Evolutionary conservation across 2,113 vertebrate genomes (phyloP), one percentile per base, ranked within the genome.

Genomic region (Ivindomyrus marchei): DNA sequence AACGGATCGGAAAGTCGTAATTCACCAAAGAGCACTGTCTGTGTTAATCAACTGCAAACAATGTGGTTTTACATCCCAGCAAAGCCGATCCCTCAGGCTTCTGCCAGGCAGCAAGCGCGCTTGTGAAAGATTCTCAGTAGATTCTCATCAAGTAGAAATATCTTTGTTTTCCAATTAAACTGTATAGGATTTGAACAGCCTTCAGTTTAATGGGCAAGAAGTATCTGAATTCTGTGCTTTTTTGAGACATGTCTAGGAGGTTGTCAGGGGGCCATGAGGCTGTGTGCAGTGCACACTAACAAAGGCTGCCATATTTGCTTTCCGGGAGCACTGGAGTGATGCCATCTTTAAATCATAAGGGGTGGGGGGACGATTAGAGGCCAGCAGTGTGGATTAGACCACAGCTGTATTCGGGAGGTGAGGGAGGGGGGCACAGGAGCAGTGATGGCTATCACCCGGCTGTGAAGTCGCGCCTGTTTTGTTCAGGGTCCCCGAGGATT

Each of bases 81-180:
- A 53, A 87, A 50, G 13, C 66, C 50, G 88, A 89, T 89, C 62
- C 58, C 47, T 52, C n/a, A 89, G 47, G 66, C 88, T 77, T 49
- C 66, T 50, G 27, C 49, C 49, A 53, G 50, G 74, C 13, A 80
- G 15, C 31, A 39, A 21, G 49, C 4, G 11, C 19, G 46, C 46
- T 80, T 50, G 36, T 89, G n/a, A 80, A 80, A 83, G 47, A 80
- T 80, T 36, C 74, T 80, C 74, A 19, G 66, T 74, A 49, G 19
- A 50, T 89, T 89, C 45, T 52, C 47, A 80, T 77, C 49, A 80
- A 89, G 49, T 80, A 80, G 58, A 89, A 52, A 39, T 49, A 4
- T 31, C 77, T 50, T 80, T 42, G 46, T 62, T 50, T 77, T 52
- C 62, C 70, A 80, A 36, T 50, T 77, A 89, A 80, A 83, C 88